Conservation (phyloP, 2,888 invertebrate species). For the Phasia obesa region DNA sequence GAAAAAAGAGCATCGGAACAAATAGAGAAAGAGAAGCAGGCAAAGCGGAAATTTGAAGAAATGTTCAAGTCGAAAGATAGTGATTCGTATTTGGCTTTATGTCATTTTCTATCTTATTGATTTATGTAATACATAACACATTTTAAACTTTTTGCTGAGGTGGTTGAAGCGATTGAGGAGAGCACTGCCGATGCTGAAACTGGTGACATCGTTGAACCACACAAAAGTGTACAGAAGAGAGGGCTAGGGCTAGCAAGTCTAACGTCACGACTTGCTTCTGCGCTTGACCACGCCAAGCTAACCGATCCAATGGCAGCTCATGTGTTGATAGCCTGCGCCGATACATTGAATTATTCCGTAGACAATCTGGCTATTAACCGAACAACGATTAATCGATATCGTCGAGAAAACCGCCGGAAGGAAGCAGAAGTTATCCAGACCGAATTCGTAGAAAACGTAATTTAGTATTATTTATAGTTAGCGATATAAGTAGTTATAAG, state of each 20-base stretch:
- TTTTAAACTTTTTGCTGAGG: background rate
- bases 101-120: constrained; percentile 15
- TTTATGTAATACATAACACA: background rate
- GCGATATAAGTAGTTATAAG: constrained; percentile 15
- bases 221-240: constrained; percentile 24
- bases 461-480: constrained; percentile 13
- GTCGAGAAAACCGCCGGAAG: constrained; percentile 18
- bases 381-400: constrained; percentile 33
- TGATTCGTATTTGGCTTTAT: constrained; percentile 24
- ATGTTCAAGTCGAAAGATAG: constrained; percentile 16
- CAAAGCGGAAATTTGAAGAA: constrained; percentile 11
- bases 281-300: constrained; percentile 28
- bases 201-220: constrained; percentile 9
- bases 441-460: constrained; percentile 12
- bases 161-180: background rate
- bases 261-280: constrained; percentile 27
- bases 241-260: constrained; percentile 15
- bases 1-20: constrained; percentile 1
- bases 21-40: background rate
- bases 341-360: constrained; percentile 22
- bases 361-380: constrained; percentile 24
- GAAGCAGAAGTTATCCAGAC: constrained; percentile 24
- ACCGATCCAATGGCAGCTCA: constrained; percentile 3
- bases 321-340: constrained; percentile 12
- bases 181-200: constrained; percentile 9